Evolutionary conservation across 2,797 vertebrate species (phyloP).

Genomic region (Arvicola amphibius): DNA sequence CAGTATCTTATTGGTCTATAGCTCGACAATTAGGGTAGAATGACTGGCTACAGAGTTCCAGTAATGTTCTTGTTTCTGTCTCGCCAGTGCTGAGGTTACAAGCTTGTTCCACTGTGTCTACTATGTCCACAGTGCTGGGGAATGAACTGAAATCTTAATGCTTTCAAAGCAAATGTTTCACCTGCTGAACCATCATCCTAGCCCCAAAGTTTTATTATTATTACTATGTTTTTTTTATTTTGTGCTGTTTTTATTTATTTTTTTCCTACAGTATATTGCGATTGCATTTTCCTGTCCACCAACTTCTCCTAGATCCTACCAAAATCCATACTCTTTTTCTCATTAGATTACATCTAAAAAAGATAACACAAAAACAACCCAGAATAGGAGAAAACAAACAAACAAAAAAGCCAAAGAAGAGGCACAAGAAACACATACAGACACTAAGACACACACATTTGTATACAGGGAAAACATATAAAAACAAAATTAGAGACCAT

Average conservation of each 20-base stretch:
- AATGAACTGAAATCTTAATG: background rate
- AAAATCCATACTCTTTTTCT: background rate
- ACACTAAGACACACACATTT: background rate
- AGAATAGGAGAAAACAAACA: background rate
- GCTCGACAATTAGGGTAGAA: background rate
- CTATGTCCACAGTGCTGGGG: background rate
- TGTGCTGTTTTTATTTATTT: too few relatives aligned
- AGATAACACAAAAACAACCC: background rate
- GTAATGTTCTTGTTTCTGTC: too few relatives aligned
- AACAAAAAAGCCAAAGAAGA: background rate
- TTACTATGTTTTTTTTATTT: too few relatives aligned
- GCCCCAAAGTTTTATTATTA: background rate
- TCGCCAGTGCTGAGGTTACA: background rate
- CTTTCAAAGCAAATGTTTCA: background rate
- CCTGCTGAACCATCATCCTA: background rate
- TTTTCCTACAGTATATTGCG: too few relatives aligned
- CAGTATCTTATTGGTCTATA: background rate
- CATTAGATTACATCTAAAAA: background rate
- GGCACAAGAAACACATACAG: background rate
- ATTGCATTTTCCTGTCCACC: background rate
- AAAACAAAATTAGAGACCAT: background rate
- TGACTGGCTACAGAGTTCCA: background rate
- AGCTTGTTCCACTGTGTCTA: background rate
- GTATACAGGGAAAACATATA: background rate
- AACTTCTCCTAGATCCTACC: background rate